A percentile compares a stretch with the other conserved stretches of the same genome.
These are phyloP conservation scores for Cathartes aura DNA, from an alignment of 2,113 vertebrate genomes.

Conservation along the genomic window DNA sequence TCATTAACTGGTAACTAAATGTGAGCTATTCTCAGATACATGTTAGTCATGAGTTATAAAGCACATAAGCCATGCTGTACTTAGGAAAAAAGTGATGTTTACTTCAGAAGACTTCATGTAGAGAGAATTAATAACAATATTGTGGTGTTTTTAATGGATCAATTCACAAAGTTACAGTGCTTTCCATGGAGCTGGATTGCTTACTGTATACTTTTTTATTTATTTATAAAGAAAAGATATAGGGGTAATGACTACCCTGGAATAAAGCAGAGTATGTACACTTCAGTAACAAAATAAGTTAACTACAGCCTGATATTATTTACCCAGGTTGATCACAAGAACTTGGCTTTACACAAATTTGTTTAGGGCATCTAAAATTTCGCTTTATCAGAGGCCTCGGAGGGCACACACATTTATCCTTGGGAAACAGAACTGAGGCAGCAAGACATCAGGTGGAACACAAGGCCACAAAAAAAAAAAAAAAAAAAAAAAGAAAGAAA, in stretches of 20 bases:
- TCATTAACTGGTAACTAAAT: background rate
- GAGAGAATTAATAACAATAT: background rate
- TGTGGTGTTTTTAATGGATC: background rate
- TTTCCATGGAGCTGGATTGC: background rate
- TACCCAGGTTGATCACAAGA: background rate
- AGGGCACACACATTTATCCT: background rate
- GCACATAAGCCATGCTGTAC: background rate
- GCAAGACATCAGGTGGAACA: background rate
- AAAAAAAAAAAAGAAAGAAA: background rate
- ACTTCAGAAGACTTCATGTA: background rate
- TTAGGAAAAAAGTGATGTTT: background rate
- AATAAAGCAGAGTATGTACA: background rate
- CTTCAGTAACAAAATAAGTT: background rate
- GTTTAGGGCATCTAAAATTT: background rate
- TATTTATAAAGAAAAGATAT: background rate
- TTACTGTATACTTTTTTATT: background rate
- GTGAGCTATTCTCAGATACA: background rate
- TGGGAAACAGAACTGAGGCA: background rate
- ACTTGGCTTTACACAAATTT: background rate
- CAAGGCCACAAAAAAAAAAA: background rate
- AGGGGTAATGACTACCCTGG: background rate
- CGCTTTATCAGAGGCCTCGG: slow-evolving; percentile 1
- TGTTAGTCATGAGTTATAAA: background rate
- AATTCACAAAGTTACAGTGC: background rate
- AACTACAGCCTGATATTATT: background rate